phyloP scores from a whole-genome alignment of 2,888 invertebrate species.

The Archaeoteleia sp. region DNA sequence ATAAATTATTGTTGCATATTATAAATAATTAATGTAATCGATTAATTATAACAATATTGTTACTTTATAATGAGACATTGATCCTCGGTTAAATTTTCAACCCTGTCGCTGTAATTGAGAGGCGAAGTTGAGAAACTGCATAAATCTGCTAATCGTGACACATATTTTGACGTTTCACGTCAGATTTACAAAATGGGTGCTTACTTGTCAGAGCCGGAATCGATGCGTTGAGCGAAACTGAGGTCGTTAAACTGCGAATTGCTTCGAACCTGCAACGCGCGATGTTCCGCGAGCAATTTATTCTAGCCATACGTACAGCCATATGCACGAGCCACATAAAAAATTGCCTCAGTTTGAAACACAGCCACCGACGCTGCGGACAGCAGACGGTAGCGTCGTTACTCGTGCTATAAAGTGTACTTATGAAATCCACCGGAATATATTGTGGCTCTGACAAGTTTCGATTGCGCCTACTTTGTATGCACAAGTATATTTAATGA shows the following conservation, averaged over 20 bases:
- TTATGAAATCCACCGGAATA: constrained; percentile 17
- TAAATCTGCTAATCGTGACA: constrained; percentile 4
- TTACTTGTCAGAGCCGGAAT: constrained; percentile 27
- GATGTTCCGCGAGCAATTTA: constrained; percentile 19
- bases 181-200: constrained; percentile 12
- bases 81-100: not conserved
- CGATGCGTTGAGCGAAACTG: constrained; percentile 30
- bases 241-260: constrained; percentile 36
- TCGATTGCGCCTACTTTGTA: constrained; percentile 9
- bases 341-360: constrained; percentile 20
- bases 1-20: not conserved
- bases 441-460: constrained; percentile 14
- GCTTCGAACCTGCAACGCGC: constrained; percentile 17
- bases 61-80: not conserved
- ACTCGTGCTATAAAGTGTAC: constrained; percentile 19
- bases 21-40: not conserved
- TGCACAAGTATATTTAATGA: constrained; percentile 10
- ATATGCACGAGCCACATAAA: constrained; percentile 18
- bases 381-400: constrained; percentile 23
- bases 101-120: not conserved
- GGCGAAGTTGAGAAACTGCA: not conserved
- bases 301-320: constrained; percentile 12
- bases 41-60: not conserved
- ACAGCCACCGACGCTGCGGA: constrained; percentile 14
- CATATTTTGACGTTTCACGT: constrained; percentile 4